Evolutionary conservation across 2,113 vertebrate genomes (phyloP).

Genomic region (Clupea harengus): DNA sequence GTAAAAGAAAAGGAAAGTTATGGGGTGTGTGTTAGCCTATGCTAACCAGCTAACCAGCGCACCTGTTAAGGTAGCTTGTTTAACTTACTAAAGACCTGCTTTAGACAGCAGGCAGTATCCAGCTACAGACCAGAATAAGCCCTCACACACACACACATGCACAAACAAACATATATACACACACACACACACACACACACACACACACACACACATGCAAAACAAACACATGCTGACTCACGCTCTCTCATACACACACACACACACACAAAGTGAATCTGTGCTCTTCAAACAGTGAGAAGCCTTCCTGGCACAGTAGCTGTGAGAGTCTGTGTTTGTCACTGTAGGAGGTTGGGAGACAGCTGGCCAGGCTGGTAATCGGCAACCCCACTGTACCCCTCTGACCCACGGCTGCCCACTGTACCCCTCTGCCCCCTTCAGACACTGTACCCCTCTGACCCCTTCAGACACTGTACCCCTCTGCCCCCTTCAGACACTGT

Average conservation of each 20-base stretch:
- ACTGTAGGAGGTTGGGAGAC: neutral
- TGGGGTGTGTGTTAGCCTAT: neutral
- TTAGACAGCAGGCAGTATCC: no score
- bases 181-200: conserved; percentile 2
- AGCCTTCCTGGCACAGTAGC: neutral
- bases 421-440: no score
- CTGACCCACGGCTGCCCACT: no score
- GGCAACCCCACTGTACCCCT: neutral
- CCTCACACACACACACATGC: neutral
- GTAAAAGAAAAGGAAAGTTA: neutral
- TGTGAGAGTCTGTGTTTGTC: no score
- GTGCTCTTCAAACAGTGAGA: neutral
- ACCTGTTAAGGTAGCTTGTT: neutral
- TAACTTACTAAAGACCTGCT: no score
- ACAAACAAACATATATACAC: neutral
- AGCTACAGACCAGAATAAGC: neutral
- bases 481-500: no score
- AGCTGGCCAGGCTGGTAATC: neutral
- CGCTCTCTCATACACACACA: neutral
- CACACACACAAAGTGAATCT: neutral
- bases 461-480: no score
- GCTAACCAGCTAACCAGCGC: neutral
- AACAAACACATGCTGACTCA: neutral
- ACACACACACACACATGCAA: neutral
- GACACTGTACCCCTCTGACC: no score